These are phyloP conservation scores for Ranitomeya imitator DNA, from an alignment of 2,113 vertebrate genomes.

Conservation along the genomic window DNA sequence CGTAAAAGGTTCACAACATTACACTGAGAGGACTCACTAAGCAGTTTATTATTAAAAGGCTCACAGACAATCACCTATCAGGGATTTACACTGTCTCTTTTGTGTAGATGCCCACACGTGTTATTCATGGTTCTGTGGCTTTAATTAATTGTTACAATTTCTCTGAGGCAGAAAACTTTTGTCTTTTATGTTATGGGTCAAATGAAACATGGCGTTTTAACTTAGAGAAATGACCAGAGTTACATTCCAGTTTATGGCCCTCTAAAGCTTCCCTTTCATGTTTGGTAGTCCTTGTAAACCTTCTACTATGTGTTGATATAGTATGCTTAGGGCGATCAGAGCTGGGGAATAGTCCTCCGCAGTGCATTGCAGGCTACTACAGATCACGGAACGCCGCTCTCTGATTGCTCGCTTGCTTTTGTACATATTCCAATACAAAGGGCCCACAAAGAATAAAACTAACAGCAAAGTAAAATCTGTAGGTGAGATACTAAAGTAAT, in stretches of 20 bases:
- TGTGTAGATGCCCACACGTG: not conserved
- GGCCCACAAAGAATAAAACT: not conserved
- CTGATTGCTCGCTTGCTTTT: not conserved
- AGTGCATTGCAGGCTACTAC: not conserved
- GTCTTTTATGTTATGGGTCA: slow-evolving; percentile 43
- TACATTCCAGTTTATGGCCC: slow-evolving; percentile 26
- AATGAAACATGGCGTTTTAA: slow-evolving; percentile 49
- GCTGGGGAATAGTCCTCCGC: not conserved
- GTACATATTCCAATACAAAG: not conserved
- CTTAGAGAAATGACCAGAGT: slow-evolving; percentile 40
- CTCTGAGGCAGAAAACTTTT: slow-evolving; percentile 27
- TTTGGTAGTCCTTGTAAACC: slow-evolving; percentile 21
- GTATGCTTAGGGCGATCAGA: not conserved
- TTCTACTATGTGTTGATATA: slow-evolving; percentile 33
- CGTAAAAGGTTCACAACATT: not conserved
- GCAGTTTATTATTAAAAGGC: not conserved
- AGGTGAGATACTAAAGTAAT: not conserved
- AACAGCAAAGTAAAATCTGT: not conserved
- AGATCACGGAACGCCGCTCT: not conserved
- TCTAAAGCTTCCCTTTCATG: slow-evolving; percentile 35
- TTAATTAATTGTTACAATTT: slow-evolving; percentile 51
- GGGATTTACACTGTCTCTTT: slow-evolving; percentile 7
- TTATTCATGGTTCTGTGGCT: not conserved
- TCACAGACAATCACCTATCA: not conserved
- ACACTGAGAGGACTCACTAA: not conserved